phyloP scores from a whole-genome alignment of 1,140 invertebrate species.

The Ericerus pela region DNA sequence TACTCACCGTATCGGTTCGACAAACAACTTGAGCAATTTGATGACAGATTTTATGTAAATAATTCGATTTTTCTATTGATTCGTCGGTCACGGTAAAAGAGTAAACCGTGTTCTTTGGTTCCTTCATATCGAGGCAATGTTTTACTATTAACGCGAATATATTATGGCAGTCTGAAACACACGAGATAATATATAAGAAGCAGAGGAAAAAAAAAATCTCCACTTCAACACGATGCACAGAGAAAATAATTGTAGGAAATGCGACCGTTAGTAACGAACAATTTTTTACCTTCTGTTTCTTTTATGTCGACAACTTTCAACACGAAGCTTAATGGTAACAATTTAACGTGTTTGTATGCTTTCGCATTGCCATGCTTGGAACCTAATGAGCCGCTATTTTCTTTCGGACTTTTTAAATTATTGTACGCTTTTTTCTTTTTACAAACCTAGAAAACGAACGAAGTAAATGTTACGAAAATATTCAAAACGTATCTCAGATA shows the following conservation, averaged over 20 bases:
- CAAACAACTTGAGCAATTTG: constrained; percentile 77
- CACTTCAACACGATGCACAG: not conserved
- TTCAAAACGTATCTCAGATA: not conserved
- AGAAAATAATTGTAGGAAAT: constrained; percentile 15
- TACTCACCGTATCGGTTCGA: constrained; percentile 60
- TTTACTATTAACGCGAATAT: constrained; percentile 76
- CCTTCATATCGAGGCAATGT: constrained; percentile 44
- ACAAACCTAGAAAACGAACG: constrained; percentile 35
- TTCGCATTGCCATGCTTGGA: constrained; percentile 49
- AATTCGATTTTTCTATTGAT: constrained; percentile 59
- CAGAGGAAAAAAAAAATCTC: not conserved
- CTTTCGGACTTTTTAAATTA: constrained; percentile 50
- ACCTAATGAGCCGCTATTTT: constrained; percentile 36
- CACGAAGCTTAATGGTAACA: constrained; percentile 72
- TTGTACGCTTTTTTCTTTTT: constrained; percentile 68
- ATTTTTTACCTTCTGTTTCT: constrained; percentile 54
- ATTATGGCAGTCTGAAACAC: constrained; percentile 59
- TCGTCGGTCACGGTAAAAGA: constrained; percentile 69
- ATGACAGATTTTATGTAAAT: constrained; percentile 64
- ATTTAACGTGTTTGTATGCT: constrained; percentile 77
- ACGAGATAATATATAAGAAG: constrained; percentile 18
- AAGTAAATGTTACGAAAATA: not conserved
- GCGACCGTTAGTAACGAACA: too few species aligned
- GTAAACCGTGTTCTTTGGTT: constrained; percentile 73
- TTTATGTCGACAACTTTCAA: constrained; percentile 79